phyloP scores from a whole-genome alignment of 2,113 vertebrate genomes.

The Thryonomys swinderianus region DNA sequence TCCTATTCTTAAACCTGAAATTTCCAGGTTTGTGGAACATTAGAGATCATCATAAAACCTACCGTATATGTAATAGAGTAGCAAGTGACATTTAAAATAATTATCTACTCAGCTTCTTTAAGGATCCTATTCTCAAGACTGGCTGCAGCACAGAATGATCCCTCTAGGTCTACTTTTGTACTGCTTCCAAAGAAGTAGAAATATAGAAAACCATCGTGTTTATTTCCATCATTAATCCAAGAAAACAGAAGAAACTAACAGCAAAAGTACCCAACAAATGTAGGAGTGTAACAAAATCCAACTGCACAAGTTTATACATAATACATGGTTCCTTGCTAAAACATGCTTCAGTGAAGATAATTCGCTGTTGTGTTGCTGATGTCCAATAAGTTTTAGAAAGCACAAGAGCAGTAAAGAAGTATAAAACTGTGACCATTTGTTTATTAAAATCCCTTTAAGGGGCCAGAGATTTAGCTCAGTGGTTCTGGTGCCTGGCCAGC shows the following conservation, averaged over 20 bases:
- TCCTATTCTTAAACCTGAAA: slow-evolving; percentile 26
- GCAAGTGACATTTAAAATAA: slow-evolving; percentile 4
- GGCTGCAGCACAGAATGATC: background rate
- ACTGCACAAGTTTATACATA: background rate
- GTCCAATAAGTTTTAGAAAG: slow-evolving; percentile 37
- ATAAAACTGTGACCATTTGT: background rate
- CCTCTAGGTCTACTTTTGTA: background rate
- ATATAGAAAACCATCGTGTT: background rate
- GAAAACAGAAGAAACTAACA: background rate
- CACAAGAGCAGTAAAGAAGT: background rate
- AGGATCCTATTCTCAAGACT: background rate
- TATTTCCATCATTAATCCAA: background rate
- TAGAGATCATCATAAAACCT: background rate
- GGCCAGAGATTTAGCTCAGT: too few relatives aligned
- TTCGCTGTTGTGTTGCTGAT: background rate
- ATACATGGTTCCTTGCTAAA: background rate
- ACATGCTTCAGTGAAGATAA: background rate
- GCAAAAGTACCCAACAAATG: background rate
- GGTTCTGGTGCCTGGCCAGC: too few relatives aligned
- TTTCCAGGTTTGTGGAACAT: background rate
- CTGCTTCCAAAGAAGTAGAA: background rate
- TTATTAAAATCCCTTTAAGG: background rate
- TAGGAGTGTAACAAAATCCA: background rate
- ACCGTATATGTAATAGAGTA: background rate
- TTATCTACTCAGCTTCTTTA: background rate